A percentile compares a stretch with the other conserved stretches of the same genome.
phyloP scores from a whole-genome alignment of 1,140 invertebrate genomes.

The Littorina saxatilis region DNA sequence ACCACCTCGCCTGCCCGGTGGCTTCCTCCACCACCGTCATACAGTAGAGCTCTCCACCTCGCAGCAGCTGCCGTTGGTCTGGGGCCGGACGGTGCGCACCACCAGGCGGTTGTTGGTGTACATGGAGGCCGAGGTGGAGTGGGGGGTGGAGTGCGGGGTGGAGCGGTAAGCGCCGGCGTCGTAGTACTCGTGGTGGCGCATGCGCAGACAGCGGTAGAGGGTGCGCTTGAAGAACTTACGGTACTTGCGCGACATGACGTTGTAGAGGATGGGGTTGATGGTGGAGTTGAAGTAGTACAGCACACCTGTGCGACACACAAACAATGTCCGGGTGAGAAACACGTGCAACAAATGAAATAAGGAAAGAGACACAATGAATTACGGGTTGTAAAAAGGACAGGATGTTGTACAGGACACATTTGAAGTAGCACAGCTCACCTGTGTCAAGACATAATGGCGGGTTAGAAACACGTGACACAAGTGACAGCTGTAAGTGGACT shows the following conservation, averaged over 20 bases:
- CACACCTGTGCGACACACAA: conserved; percentile 49
- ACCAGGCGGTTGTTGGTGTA: conserved; percentile 43
- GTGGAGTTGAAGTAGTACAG: conserved; percentile 80
- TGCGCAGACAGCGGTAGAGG: conserved; percentile 48
- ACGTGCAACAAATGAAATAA: too few species aligned
- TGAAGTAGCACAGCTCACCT: too few species aligned
- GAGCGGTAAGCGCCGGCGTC: conserved; percentile 46
- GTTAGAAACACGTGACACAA: too few species aligned
- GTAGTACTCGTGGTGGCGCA: conserved; percentile 18
- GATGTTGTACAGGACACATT: too few species aligned
- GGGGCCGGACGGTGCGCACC: background rate
- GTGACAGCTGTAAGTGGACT: too few species aligned
- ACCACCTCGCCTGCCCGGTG: too few species aligned
- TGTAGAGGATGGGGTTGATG: conserved; percentile 80
- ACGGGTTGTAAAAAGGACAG: too few species aligned
- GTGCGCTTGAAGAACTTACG: conserved; percentile 76
- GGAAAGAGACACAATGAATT: too few species aligned
- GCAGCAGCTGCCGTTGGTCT: conserved; percentile 37
- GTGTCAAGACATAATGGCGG: too few species aligned
- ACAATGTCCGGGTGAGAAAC: too few species aligned
- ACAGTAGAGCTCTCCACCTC: conserved; percentile 35
- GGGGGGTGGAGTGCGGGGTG: conserved; percentile 34
- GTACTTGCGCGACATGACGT: conserved; percentile 79
- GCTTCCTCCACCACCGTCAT: background rate
- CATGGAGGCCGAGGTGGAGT: conserved; percentile 35